Conservation (phyloP, 2,113 vertebrate species). For the Arizona elegans region DNA sequence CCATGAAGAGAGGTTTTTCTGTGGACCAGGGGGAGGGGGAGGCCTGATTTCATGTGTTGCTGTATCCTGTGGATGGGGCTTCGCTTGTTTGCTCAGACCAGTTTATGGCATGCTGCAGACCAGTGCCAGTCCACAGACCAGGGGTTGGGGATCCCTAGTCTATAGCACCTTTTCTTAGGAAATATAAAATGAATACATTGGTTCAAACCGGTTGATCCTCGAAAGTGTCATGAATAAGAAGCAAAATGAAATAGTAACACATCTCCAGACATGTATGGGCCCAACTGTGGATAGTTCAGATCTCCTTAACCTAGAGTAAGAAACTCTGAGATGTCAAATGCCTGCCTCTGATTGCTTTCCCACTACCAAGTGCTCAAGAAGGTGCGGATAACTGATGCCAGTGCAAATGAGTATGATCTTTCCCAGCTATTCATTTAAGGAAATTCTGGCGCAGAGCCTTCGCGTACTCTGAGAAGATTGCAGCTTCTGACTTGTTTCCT, state of each 20-base stretch:
- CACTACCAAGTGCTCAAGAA: background rate
- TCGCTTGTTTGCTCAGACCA: too few relatives aligned
- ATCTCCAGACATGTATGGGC: background rate
- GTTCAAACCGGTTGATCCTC: background rate
- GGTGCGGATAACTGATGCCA: background rate
- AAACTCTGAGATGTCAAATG: too few relatives aligned
- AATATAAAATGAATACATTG: background rate
- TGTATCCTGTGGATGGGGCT: too few relatives aligned
- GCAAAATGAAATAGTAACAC: background rate
- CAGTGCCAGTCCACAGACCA: too few relatives aligned
- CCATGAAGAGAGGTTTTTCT: too few relatives aligned
- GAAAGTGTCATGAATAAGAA: background rate
- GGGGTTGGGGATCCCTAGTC: too few relatives aligned
- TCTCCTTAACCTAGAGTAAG: background rate
- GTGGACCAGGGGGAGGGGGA: too few relatives aligned
- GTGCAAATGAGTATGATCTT: background rate
- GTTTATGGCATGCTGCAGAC: too few relatives aligned
- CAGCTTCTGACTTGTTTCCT: background rate
- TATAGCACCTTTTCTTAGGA: background rate
- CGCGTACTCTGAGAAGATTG: background rate
- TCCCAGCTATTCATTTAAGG: background rate
- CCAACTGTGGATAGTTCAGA: background rate
- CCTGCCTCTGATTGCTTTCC: background rate
- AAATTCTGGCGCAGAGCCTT: background rate
- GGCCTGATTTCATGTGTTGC: too few relatives aligned